A percentile compares a stretch with the other conserved stretches of the same genome.
Evolutionary conservation across 1,140 invertebrate genomes (phyloP).

Genomic region (Holcopasites calliopsidis): DNA sequence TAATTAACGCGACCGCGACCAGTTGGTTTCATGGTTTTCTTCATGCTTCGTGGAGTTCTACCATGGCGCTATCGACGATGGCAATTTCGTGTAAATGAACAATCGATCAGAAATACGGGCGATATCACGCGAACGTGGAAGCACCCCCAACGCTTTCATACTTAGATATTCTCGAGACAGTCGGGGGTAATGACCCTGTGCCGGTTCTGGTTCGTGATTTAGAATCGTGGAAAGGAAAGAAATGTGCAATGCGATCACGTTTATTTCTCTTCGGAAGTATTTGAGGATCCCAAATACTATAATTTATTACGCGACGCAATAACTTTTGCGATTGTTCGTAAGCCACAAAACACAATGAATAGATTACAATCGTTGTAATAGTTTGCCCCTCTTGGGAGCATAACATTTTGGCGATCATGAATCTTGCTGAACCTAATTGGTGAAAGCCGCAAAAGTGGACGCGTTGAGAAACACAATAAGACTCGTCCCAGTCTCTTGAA

Average conservation of each 20-base stretch:
- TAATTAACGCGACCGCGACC: background rate
- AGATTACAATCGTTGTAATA: too few relatives aligned
- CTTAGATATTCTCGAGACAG: constrained; percentile 3
- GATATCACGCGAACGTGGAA: constrained; percentile 39
- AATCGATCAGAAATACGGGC: constrained; percentile 34
- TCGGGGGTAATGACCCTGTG: constrained; percentile 16
- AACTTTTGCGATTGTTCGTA: too few relatives aligned
- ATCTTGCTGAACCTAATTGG: too few relatives aligned
- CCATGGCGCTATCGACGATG: background rate
- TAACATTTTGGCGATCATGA: too few relatives aligned
- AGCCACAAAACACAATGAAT: too few relatives aligned
- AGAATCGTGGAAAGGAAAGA: background rate
- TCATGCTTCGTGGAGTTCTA: background rate
- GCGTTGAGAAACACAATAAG: background rate
- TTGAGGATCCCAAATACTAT: too few relatives aligned
- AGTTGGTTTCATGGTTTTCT: background rate
- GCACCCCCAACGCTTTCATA: constrained; percentile 10
- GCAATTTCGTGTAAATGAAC: constrained; percentile 35
- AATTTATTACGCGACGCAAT: too few relatives aligned
- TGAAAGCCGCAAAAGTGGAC: too few relatives aligned
- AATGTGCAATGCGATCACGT: background rate
- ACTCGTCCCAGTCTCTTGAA: constrained; percentile 5
- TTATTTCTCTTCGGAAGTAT: background rate
- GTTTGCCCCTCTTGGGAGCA: too few relatives aligned
- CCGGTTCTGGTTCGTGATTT: constrained; percentile 4